Base-by-base conservation (phyloP, 1,140 invertebrate genomes). In the Latrodectus geometricus region DNA sequence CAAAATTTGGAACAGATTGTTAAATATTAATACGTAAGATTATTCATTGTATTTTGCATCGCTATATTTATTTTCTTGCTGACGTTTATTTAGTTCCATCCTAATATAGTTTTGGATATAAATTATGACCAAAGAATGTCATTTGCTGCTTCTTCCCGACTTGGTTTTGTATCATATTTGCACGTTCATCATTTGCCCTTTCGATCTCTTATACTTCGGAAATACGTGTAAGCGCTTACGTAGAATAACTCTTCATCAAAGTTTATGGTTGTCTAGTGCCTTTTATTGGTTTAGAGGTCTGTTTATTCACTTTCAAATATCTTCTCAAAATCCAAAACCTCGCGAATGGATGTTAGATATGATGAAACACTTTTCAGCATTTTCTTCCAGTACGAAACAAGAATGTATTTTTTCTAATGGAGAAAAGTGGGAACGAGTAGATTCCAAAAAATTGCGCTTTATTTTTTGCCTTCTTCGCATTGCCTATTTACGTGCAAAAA, bases 121-220 rank as follows among this genome's bases (percentile, higher is more conserved):
- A 35, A 35, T 35, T 35, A 35, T 35, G 35, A 35, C 35, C 2
- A 35, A 35, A 35, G 35, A 35, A 35, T 74, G 72, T 17, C 9
- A 49, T 8, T 49, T 79, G 20, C 15, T 78, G 12, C 11, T 75
- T 17, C 76, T 88, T 15, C 87, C 87, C 4, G 87, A 88, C 49
- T 79, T 79, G 48, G 81, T 80, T 20, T 52, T 88, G 8, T 65
- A 84, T 74, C 74, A 84, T 35, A 84, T 88, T 20, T 88, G 87
- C 49, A 52, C 66, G n/a, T 79, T 68, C 20, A 52, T 88, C 9
- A 74, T 9, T n/a, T 78, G 56, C 14, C 87, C 87, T 8, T 84
- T 88, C 15, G 87, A 88, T 68, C 75, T 88, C 9, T 68, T 88
- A 20, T 50, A 83, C 76, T 84, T 88, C 54, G 87, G 87, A 88